A percentile compares a stretch with the other conserved stretches of the same genome.
Evolutionary conservation across 2,113 vertebrate species (phyloP).

Genomic region (Platysternon megacephalum): DNA sequence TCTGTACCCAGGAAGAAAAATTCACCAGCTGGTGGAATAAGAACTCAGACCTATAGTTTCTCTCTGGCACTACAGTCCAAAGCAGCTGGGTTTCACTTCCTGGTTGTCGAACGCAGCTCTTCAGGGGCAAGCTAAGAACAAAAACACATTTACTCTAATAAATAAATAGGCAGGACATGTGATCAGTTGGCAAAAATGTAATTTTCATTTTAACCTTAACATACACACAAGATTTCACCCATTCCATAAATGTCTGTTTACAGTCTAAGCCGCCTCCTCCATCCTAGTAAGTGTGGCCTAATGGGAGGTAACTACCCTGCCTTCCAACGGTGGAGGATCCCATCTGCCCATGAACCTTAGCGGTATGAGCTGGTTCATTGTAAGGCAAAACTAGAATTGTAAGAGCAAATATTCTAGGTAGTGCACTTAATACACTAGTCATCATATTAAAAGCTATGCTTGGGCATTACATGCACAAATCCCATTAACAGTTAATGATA

Average conservation of each 20-base stretch:
- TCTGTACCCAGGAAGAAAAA: accelerated
- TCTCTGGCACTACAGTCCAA: neutral
- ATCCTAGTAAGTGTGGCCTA: neutral
- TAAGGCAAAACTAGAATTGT: neutral
- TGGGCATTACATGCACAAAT: neutral
- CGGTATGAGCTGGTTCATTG: neutral
- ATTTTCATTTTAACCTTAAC: neutral
- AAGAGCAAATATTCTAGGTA: neutral
- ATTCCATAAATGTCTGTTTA: neutral
- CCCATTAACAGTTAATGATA: neutral
- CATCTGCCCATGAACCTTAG: neutral
- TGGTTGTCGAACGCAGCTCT: neutral
- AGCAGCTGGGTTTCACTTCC: neutral
- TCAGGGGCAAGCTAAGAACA: neutral
- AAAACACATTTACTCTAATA: neutral
- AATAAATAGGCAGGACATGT: neutral
- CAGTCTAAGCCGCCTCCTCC: neutral
- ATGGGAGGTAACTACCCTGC: neutral
- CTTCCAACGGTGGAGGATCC: neutral
- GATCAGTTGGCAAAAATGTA: neutral
- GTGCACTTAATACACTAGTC: neutral
- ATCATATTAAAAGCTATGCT: neutral
- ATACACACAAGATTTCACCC: neutral
- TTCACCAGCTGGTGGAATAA: accelerated
- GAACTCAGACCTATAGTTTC: accelerated